phyloP scores from a whole-genome alignment of 92 coral and sea anemone species.

The Bergia puertoricense region DNA sequence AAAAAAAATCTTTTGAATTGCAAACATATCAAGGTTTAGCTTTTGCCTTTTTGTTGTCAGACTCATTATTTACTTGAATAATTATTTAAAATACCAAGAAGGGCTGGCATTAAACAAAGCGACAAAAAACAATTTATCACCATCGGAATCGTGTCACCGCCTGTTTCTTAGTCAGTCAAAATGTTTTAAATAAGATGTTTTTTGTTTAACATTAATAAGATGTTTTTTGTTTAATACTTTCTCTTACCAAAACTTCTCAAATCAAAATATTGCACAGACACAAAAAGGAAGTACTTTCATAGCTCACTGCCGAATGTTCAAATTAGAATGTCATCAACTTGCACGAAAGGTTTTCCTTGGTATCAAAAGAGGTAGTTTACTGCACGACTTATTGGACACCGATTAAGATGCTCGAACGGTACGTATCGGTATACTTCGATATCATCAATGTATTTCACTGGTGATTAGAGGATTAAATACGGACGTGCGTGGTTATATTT shows the following conservation, averaged over 20 bases:
- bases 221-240: background rate
- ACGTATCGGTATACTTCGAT: too few relatives aligned
- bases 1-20: background rate
- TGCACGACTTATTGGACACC: background rate
- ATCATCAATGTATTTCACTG: background rate
- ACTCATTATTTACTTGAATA: too few relatives aligned
- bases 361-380: background rate
- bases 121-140: too few relatives aligned
- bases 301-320: background rate
- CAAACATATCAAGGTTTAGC: background rate
- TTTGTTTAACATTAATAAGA: background rate
- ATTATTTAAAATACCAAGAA: background rate
- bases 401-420: background rate
- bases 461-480: background rate
- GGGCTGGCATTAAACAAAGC: too few relatives aligned
- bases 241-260: too few relatives aligned
- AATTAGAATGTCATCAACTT: background rate
- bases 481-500: background rate
- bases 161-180: background rate
- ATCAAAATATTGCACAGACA: background rate
- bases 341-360: background rate
- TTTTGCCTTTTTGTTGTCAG: too few relatives aligned
- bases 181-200: too few relatives aligned
- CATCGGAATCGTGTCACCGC: background rate
- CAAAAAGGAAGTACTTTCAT: background rate